Base-by-base conservation (phyloP, 2,888 invertebrate genomes). In the Heliconius charithonia region DNA sequence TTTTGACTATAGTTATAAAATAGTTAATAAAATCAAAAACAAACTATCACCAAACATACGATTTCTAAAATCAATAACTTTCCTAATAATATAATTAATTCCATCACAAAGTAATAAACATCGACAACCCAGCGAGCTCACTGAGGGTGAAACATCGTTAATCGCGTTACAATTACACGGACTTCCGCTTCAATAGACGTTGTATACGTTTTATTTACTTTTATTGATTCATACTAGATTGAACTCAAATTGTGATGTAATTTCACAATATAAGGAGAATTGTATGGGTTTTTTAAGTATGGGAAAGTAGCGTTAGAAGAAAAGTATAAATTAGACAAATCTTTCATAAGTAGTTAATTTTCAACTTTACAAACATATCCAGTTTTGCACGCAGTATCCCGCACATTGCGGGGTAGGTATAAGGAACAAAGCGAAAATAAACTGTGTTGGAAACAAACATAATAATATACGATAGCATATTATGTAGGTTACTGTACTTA, bases 111-210 rank as follows among this genome's bases (percentile, higher is more conserved):
- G n/a, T 37, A 37, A 37, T 19, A 22, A 66, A 22, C 12, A 41
- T 2, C 3, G 12, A 13, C 13, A 3, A 3, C 41, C 41, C 41
- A 41, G 41, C 41, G 67, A 6, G 67, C 67, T 66, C n/a, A 7
- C n/a, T 67, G 67, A 67, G 37, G 67, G n/a, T 6, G 67, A 67
- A 67, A 41, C 32, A 67, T 67, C 66, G 66, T 67, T 67, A 67
- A 67, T 67, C 66, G 37, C 66, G 37, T 67, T 37, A 67, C 66
- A 67, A 67, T 67, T 67, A 37, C 37, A 37, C 37, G 10, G 10
- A 67, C n/a, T 67, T 41, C 67, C 37, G 37, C 37, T n/a, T 22
- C 32, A 37, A 22, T 9, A 6, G 37, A 32, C 22, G 37, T 22
- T 22, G n/a, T 37, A 37, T 7, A 12, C n/a, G 37, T 41, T 67